Evolutionary conservation across 2,888 invertebrate species (phyloP), one percentile per base, ranked within the genome.

Genomic region (Agrenia bidenticulata): DNA sequence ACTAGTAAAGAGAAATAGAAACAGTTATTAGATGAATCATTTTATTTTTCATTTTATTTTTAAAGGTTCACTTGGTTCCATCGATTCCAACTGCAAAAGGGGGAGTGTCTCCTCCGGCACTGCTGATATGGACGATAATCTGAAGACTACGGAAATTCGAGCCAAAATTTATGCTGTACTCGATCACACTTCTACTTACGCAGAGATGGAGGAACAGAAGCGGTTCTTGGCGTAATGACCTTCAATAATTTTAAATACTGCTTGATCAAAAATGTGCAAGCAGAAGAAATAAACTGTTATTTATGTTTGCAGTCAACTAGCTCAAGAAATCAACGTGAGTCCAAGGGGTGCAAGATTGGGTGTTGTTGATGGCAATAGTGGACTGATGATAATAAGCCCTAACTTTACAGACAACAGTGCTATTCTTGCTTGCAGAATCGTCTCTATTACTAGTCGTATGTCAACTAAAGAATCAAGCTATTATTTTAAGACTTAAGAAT

Each of bases 311-410:
- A 75, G 75, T 5, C 57, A 71, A 61, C 59, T 75, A 1, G 73
- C 61, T 13, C 64, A 61, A 49, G 73, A 74, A 41, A 37, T 75
- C 2, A 45, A 67, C 9, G 70, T 75, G 1, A 59, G 56, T 2
- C 73, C 73, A 17, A 9, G n/a, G 0, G 73, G 75, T 21, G 71
- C 75, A 11, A 65, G 75, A 1, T 24, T 75, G 27, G 75, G 75
- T 13, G 45, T 75, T 19, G 65, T 73, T 24, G 73, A 74, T 49
- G 73, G 73, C 26, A 67, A 56, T 21, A 68, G 57, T 61, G 75
- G 75, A 19, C 56, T 57, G 32, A 41, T 75, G 19, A n/a, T 70
- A 4, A 67, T 75, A 2, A 71, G 59, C 32, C 73, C 75, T 5
- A 74, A 75, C 56, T 63, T 53, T 50, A 75, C 75, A 9, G 73